Evolutionary conservation across 1,140 invertebrate species (phyloP).

Genomic region (Phymastichus coffea): DNA sequence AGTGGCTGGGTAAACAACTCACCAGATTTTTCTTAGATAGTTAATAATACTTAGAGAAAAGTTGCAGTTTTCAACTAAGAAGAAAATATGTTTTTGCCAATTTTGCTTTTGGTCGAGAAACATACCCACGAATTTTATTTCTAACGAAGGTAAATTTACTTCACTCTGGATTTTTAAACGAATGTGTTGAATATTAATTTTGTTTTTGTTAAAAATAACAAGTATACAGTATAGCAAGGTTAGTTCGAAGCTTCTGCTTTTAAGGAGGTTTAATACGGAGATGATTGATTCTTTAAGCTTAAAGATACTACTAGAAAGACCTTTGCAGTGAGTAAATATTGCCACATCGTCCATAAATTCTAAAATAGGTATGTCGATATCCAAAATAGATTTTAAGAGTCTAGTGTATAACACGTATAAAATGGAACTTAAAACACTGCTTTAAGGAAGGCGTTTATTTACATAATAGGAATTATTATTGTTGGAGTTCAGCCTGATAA

Average conservation of each 20-base stretch:
- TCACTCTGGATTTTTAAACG: not conserved
- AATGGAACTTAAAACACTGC: constrained; percentile 14
- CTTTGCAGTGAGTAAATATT: too few species aligned
- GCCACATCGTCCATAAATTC: constrained; percentile 23
- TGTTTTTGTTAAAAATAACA: constrained; percentile 13
- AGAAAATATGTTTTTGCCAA: constrained; percentile 4
- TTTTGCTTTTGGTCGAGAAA: not conserved
- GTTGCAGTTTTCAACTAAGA: not conserved
- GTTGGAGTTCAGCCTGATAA: not conserved
- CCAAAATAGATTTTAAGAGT: too few species aligned
- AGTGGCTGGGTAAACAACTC: constrained; percentile 1
- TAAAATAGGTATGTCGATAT: not conserved
- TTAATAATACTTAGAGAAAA: not conserved
- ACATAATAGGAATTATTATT: not conserved
- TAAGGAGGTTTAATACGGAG: too few species aligned
- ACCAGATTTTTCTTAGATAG: constrained; percentile 12
- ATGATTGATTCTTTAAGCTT: not conserved
- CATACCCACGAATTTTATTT: constrained; percentile 11
- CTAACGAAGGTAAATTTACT: not conserved
- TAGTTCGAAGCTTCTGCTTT: constrained; percentile 1
- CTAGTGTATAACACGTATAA: too few species aligned
- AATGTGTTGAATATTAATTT: not conserved
- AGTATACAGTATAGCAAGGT: constrained; percentile 3
- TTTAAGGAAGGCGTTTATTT: constrained; percentile 9
- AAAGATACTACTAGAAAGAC: not conserved